Evolutionary conservation across 2,113 vertebrate genomes (phyloP).

Genomic region (Heterotilapia buettikoferi): DNA sequence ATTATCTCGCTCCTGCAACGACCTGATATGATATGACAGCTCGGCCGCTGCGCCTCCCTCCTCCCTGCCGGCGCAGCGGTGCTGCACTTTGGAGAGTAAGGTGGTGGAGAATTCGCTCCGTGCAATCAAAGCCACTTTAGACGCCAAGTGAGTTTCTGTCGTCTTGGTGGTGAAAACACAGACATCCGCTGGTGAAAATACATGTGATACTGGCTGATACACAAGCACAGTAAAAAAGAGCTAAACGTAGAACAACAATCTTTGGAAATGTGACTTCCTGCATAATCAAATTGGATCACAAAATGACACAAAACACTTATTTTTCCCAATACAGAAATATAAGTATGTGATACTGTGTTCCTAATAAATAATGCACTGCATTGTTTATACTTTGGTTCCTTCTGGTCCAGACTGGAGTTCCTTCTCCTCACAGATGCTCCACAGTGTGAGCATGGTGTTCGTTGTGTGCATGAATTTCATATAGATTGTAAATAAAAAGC

Average conservation of each 20-base stretch:
- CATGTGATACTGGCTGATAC: background rate
- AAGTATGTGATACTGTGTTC: background rate
- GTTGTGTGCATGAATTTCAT: background rate
- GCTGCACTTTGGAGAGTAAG: constrained; percentile 27
- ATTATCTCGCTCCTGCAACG: constrained; percentile 68
- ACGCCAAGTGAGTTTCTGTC: background rate
- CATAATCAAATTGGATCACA: background rate
- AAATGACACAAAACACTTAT: background rate
- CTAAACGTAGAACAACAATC: background rate
- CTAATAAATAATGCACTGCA: background rate
- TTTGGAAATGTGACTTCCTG: background rate
- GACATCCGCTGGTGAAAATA: background rate
- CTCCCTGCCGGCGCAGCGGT: background rate
- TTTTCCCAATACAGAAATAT: background rate
- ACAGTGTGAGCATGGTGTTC: background rate
- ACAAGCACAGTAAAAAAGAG: background rate
- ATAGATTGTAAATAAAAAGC: background rate
- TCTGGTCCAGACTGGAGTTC: background rate
- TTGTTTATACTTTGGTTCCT: background rate
- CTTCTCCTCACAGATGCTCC: background rate
- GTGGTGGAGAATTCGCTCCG: constrained; percentile 40
- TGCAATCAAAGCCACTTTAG: constrained; percentile 42
- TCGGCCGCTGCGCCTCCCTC: constrained; percentile 17
- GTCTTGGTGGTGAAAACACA: background rate
- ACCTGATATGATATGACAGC: constrained; percentile 63